Percentiles rank a stretch among this genome's conserved stretches.
Evolutionary conservation across 2,797 vertebrate species (phyloP).

Genomic region (Euthynnus affinis): DNA sequence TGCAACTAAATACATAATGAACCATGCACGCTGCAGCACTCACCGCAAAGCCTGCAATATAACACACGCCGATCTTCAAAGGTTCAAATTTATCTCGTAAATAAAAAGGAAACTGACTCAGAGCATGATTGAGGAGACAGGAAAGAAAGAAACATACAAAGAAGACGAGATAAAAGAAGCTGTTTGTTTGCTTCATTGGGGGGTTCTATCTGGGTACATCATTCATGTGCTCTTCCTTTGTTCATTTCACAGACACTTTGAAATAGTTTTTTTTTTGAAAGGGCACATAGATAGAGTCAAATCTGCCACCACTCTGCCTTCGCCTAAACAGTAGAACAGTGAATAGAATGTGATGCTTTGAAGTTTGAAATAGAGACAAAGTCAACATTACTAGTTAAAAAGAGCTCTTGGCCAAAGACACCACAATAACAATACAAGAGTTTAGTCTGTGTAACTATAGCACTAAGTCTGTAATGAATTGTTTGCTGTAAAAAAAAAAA

Average conservation of each 20-base stretch:
- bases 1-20: neutral
- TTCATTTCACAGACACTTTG: conserved; percentile 13
- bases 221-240: neutral
- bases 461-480: neutral
- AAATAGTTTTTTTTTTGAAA: conserved; percentile 22
- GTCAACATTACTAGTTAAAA: neutral
- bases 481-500: neutral
- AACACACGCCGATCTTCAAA: neutral
- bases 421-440: neutral
- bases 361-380: conserved; percentile 23
- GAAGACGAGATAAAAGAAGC: neutral
- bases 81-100: neutral
- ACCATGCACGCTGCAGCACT: neutral
- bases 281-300: neutral
- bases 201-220: conserved; percentile 1
- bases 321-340: neutral
- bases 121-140: neutral
- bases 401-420: neutral
- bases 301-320: neutral
- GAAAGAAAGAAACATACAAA: neutral
- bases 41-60: neutral
- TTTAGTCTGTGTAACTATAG: too few species aligned
- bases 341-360: conserved; percentile 25
- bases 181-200: neutral
- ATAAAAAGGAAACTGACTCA: neutral